Evolutionary conservation across 1,140 invertebrate species (phyloP), one percentile per base, ranked within the genome.

Genomic region (Parasteatoda tepidariorum): DNA sequence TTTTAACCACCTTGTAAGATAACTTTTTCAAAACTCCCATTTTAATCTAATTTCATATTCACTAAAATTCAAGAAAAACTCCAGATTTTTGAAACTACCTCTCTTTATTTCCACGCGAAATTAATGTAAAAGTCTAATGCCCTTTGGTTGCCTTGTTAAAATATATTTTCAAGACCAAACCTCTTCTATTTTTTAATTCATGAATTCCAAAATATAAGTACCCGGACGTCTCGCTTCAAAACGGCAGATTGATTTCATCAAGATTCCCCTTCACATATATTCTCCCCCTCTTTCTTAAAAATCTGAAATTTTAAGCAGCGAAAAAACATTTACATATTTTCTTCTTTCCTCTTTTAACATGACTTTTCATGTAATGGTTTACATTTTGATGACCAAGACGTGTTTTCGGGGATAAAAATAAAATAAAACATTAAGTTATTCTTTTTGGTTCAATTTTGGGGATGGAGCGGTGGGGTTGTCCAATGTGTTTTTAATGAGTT

Each of bases 401-500:
- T 48, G 38, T 48, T 48, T 48, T 18, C 18, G 9, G 9, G 38
- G 38, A 13, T 48, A n/a, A 48, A 9, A 48, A 13, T 48, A 48
- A 48, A 48, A 48, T 48, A 48, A n/a, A n/a, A n/a, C n/a, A n/a
- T n/a, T n/a, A n/a, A n/a, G n/a, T n/a, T 48, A 48, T 48, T 48
- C 38, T 48, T 48, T 48, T 13, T 48, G 38, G 18, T 13, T n/a
- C 9, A 48, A 48, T 18, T 48, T 48, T 18, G 38, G n/a, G n/a
- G 38, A 38, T 34, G 28, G 34, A 48, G 22, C 31, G 66, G 66
- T n/a, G n/a, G n/a, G n/a, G n/a, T n/a, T n/a, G 66, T 38, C 30
- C 26, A 48, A 61, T 74, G 71, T 57, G 71, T 74, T 61, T 71
- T 71, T 61, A 74, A 74, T 74, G 71, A 61, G 28, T 71, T 30